Evolutionary conservation across 2,113 vertebrate genomes (phyloP), one percentile per base, ranked within the genome.

Genomic region (Himantopus leucocephalus): DNA sequence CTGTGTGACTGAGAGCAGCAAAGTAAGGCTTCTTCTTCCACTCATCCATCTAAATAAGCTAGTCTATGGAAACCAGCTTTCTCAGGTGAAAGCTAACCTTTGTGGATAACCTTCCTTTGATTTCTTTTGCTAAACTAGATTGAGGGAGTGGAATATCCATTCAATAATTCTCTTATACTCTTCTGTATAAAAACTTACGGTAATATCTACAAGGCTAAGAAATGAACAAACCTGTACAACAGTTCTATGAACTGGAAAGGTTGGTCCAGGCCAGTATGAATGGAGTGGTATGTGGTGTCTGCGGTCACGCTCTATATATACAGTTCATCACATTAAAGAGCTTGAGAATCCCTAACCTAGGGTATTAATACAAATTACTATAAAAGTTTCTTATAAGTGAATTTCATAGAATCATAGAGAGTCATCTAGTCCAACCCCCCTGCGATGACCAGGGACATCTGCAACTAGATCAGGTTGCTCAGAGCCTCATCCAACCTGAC

Each of bases 221-320:
- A 76, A 43, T 41, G 0, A 86, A 14, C n/a, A 7, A 56, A 52
- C 53, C 9, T 60, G 32, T 13, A 18, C 14, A 76, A 17, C 7
- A 39, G 26, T 66, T 76, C 14, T 84, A 0, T 86, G 45, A 52
- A 48, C 43, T 74, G 53, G 34, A 63, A 79, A 13, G 56, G 35
- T 22, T 71, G 20, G 6, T 80, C 32, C 7, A 58, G 68, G 19
- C 53, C 47, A 24, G 9, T 52, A 23, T 22, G 12, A 81, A 58
- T 53, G 29, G 43, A 59, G 10, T 63, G 55, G 16, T 35, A 3
- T 55, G 13, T 68, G 37, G 5, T 56, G 11, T 75, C 62, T 52
- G 0, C 41, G 27, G 12, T n/a, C 37, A 22, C 32, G 27, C 14
- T 30, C 3, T 39, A 12, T 16, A 12, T 63, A 12, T 63, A 14